A percentile compares a stretch with the other conserved stretches of the same genome.
phyloP scores from a whole-genome alignment of 2,797 vertebrate species.

The Xerus rutilus region DNA sequence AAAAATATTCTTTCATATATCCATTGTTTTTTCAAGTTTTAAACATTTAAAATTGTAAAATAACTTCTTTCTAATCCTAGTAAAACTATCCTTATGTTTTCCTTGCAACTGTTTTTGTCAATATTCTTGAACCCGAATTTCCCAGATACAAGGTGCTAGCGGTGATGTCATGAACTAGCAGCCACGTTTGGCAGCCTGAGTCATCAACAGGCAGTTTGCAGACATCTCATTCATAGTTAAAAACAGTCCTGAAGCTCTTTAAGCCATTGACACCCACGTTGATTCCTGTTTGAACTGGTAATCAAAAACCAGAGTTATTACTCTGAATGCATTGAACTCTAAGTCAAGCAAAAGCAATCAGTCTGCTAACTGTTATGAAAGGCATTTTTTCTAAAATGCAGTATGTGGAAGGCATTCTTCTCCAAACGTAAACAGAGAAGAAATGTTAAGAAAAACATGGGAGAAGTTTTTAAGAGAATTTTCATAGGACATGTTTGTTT shows the following conservation, averaged over 20 bases:
- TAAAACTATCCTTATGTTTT: neutral
- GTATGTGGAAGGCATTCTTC: slow-evolving; percentile 65
- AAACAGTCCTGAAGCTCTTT: slow-evolving; percentile 60
- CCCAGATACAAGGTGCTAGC: neutral
- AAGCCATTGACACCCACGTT: slow-evolving; percentile 37
- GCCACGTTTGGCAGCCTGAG: neutral
- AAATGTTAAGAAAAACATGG: slow-evolving; percentile 59
- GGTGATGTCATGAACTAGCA: slow-evolving; percentile 6
- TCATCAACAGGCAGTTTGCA: slow-evolving; percentile 44
- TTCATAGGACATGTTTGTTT: slow-evolving; percentile 26
- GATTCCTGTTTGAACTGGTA: slow-evolving; percentile 75
- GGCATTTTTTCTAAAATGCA: slow-evolving; percentile 69
- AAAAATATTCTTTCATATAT: neutral
- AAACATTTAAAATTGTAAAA: neutral
- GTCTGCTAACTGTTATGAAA: slow-evolving; percentile 72
- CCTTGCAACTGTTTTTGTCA: neutral
- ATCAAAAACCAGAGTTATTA: slow-evolving; percentile 77
- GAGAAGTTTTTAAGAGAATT: neutral
- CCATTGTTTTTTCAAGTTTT: neutral
- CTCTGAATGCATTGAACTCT: slow-evolving; percentile 60
- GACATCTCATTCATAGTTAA: slow-evolving; percentile 67
- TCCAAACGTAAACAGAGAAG: slow-evolving; percentile 36
- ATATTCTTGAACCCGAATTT: neutral
- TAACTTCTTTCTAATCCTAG: neutral
- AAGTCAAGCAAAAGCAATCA: slow-evolving; percentile 72